Evolutionary conservation across 2,888 invertebrate genomes (phyloP).

Genomic region (Syrphus vitripennis): DNA sequence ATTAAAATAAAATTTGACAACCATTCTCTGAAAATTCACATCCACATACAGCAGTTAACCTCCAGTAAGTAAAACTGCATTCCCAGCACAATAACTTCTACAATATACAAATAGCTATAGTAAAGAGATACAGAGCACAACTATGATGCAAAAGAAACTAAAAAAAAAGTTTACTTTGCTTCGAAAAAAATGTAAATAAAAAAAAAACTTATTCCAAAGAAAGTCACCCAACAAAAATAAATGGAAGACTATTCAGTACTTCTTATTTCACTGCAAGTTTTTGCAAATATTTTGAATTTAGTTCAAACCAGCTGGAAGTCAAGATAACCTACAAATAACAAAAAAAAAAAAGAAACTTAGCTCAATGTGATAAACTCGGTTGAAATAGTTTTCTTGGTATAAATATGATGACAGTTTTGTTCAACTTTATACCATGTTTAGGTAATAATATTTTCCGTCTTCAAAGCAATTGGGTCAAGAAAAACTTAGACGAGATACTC

Average conservation of each 20-base stretch:
- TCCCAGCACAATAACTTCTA: not conserved
- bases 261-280: constrained; percentile 16
- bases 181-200: not conserved
- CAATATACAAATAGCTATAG: no score
- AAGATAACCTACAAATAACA: constrained; percentile 41
- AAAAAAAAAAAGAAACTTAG: constrained; percentile 8
- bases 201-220: not conserved
- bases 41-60: not conserved
- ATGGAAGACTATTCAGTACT: not conserved
- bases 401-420: constrained; percentile 58
- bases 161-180: not conserved
- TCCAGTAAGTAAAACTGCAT: not conserved
- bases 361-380: constrained; percentile 29
- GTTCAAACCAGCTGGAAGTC: constrained; percentile 52
- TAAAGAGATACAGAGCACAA: not conserved
- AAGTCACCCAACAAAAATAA: not conserved
- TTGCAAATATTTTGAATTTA: constrained; percentile 48
- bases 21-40: constrained; percentile 4
- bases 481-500: constrained; percentile 25
- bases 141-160: not conserved
- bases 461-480: constrained; percentile 57
- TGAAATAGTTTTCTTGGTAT: constrained; percentile 41
- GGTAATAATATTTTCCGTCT: not conserved
- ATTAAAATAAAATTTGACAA: constrained; percentile 18
- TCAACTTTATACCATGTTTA: not conserved